Base-by-base conservation (phyloP, 2,797 vertebrate species). In the Falco rusticolus region DNA sequence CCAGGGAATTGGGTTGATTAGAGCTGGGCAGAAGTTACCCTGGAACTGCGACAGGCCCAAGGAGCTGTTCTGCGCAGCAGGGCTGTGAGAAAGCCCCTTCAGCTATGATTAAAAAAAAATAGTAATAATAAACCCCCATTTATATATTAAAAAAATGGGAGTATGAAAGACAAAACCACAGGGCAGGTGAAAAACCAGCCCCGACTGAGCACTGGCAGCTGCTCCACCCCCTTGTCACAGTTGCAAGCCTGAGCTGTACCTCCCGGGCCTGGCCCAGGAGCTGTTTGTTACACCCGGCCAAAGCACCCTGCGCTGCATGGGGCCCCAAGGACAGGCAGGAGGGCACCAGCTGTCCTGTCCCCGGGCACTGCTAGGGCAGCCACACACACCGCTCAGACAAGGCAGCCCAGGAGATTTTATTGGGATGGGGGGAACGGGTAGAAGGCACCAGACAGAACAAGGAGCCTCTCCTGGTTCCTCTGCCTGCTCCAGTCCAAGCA, bases 401-500 rank as follows among this genome's bases (percentile, higher is more conserved):
- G 29, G 17, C 56, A 69, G 48, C 47, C 47, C 48, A 1, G 31
- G 53, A 20, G 21, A 20, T n/a, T 84, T 93, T 76, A 94, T 43
- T 94, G 71, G 1, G 0, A 8, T 8, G 22, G 2, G 16, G 29
- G 18, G 48, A 57, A 61, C n/a, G 3, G 1, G 69, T 11, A 41
- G 51, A n/a, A 82, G 31, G 63, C 13, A 25, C 8, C 1, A 6
- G 34, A 29, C 20, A 45, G n/a, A 34, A 24, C 8, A 50, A 9
- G 50, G 31, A 65, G 22, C 25, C 50, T 20, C 66, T 22, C 57
- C 45, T 3, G 0, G n/a, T 7, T 39, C 53, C 66, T 75, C 24
- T 0, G 0, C 61, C 65, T 0, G 0, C 51, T 28, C 53, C 72
- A 54, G 84, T 10, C 28, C 1, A 0, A 66, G 45, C 13, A 3